Evolutionary conservation across 1,140 invertebrate genomes (phyloP), one percentile per base, ranked within the genome.

Genomic region (Thaumatotibia leucotreta): DNA sequence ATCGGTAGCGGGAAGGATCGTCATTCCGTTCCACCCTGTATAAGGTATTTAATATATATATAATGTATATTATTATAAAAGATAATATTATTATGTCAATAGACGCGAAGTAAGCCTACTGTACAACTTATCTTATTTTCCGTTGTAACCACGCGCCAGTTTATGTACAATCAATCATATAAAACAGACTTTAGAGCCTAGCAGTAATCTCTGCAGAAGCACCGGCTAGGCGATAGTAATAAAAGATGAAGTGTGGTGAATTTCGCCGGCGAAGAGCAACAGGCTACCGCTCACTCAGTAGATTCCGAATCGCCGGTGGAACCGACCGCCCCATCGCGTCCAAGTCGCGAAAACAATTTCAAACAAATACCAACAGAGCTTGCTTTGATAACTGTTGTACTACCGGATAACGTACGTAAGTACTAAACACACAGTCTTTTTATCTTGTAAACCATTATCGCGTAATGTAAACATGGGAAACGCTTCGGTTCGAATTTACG

Each of bases 301-400:
- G n/a, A 58, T 58, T 29, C 24, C n/a, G 23, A 27, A 58, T 58
- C 52, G 52, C 52, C 52, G 52, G 23, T 27, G 52, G 52, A 58
- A 14, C 23, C 52, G 52, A 58, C 52, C 52, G 52, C 52, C 52
- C 24, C 24, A 27, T 29, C 52, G 52, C 52, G 52, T 6, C 24
- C 50, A 6, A 58, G 8, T 24, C 24, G 23, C 27, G 24, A 24
- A 58, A 4, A n/a, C 29, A 29, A 31, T n/a, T 31, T 32, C 61
- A 62, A 62, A 62, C 8, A 62, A 62, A 62, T 61, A 31, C 31
- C 4, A 1, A 54, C 23, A 17, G 14, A 32, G 58, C 32, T 62
- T 62, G 61, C 61, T 62, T 33, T 62, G 29, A 62, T 62, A 62
- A 62, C 61, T 61, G 24, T 61, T 61, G 14, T 61, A 61, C 58